Conservation (phyloP, 2,797 vertebrate genomes). For the Phalanger gymnotis region DNA sequence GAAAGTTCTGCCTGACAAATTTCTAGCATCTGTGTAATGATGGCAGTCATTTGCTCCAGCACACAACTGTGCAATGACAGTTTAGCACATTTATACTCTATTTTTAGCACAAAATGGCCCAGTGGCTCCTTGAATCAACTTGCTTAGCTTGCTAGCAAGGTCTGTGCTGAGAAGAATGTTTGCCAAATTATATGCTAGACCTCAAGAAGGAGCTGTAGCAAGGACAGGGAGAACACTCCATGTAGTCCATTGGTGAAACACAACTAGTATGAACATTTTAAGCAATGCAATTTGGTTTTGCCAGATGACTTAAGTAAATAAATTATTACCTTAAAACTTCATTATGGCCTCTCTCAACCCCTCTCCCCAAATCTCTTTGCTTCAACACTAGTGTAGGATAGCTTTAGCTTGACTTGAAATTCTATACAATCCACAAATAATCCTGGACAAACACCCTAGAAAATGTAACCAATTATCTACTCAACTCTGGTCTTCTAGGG, state of each 20-base stretch:
- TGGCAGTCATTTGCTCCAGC: not conserved
- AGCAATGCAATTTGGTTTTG: not conserved
- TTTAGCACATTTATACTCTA: not conserved
- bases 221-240: not conserved
- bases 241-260: not conserved
- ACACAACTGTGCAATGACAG: not conserved
- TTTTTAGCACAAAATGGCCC: not conserved
- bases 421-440: not conserved
- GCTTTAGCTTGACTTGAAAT: not conserved
- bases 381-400: not conserved
- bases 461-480: not conserved
- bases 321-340: not conserved
- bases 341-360: not conserved
- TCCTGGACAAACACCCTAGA: not conserved
- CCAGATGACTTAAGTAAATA: not conserved
- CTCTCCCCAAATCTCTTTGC: not conserved
- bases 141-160: not conserved
- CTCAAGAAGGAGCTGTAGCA: not conserved
- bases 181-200: not conserved
- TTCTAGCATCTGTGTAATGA: not conserved
- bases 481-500: not conserved
- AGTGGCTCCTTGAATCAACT: not conserved
- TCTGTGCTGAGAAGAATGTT: not conserved
- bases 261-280: not conserved
- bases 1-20: not conserved